Evolutionary conservation across 2,113 vertebrate species (phyloP).

Genomic region (Scartelaos histophorus): DNA sequence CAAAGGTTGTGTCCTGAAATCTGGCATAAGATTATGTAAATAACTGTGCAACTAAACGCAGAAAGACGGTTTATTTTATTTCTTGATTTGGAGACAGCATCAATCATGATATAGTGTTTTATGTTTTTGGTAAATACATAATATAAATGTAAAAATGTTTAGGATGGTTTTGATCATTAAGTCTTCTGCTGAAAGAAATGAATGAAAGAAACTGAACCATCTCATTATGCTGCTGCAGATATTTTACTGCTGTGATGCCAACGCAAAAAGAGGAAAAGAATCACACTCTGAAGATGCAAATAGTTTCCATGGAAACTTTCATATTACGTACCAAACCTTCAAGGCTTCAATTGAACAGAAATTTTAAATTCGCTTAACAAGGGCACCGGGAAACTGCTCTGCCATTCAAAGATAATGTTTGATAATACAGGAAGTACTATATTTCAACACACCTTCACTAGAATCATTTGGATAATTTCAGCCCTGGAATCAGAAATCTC

Average conservation of each 20-base stretch:
- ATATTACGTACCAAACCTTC: slow-evolving; percentile 32
- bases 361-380: not conserved
- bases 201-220: slow-evolving; percentile 36
- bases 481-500: too few species aligned
- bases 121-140: not conserved
- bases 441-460: too few species aligned
- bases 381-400: not conserved
- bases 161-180: not conserved
- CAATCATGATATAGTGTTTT: not conserved
- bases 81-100: too few species aligned
- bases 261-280: slow-evolving; percentile 10
- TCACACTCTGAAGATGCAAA: slow-evolving; percentile 59
- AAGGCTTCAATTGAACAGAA: slow-evolving; percentile 18
- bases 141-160: not conserved
- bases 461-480: too few species aligned
- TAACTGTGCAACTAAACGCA: too few species aligned
- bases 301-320: slow-evolving; percentile 68
- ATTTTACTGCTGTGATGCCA: slow-evolving; percentile 31
- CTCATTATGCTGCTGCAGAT: slow-evolving; percentile 27
- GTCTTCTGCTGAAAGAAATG: slow-evolving; percentile 3
- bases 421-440: too few species aligned
- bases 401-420: too few species aligned
- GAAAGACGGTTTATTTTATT: too few species aligned
- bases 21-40: too few species aligned
- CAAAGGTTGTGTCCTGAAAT: too few species aligned